phyloP scores from a whole-genome alignment of 1,140 invertebrate genomes.

The Neoseiulus cucumeris region DNA sequence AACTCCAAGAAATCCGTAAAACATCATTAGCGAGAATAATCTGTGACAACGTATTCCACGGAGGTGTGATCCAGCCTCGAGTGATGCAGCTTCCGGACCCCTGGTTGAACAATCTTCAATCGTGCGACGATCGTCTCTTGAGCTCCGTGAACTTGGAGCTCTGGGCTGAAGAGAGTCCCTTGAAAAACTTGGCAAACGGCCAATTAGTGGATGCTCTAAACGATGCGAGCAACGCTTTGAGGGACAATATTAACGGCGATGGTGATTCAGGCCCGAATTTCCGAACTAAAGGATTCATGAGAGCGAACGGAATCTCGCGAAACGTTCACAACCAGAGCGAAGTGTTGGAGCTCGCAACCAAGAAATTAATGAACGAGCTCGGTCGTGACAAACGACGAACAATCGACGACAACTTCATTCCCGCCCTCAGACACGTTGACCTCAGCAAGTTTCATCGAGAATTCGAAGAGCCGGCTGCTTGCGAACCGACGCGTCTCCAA shows the following conservation, averaged over 20 bases:
- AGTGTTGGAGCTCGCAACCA: slow-evolving; percentile 61
- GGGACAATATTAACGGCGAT: not conserved
- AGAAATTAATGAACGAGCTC: slow-evolving; percentile 39
- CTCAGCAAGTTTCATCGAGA: not conserved
- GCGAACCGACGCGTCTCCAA: slow-evolving; percentile 18
- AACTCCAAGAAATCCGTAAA: slow-evolving; percentile 66
- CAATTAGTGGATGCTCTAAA: not conserved
- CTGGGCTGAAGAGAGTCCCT: not conserved
- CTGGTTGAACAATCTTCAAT: slow-evolving; percentile 59
- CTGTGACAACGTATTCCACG: slow-evolving; percentile 59
- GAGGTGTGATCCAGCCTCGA: slow-evolving; percentile 53
- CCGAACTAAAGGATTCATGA: not conserved
- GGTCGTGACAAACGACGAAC: not conserved
- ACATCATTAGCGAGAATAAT: slow-evolving; percentile 54
- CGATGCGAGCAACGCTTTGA: not conserved
- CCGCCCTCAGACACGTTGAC: not conserved
- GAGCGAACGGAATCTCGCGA: not conserved
- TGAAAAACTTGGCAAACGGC: not conserved
- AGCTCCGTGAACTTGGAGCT: not conserved
- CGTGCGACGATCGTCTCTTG: slow-evolving; percentile 34
- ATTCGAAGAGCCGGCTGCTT: slow-evolving; percentile 2
- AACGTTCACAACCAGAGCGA: slow-evolving; percentile 48
- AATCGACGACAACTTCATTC: slow-evolving; percentile 7
- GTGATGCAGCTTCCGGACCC: slow-evolving; percentile 69
- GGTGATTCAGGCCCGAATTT: not conserved